Evolutionary conservation across 2,797 vertebrate genomes (phyloP).

Genomic region (Clarias fuscus): DNA sequence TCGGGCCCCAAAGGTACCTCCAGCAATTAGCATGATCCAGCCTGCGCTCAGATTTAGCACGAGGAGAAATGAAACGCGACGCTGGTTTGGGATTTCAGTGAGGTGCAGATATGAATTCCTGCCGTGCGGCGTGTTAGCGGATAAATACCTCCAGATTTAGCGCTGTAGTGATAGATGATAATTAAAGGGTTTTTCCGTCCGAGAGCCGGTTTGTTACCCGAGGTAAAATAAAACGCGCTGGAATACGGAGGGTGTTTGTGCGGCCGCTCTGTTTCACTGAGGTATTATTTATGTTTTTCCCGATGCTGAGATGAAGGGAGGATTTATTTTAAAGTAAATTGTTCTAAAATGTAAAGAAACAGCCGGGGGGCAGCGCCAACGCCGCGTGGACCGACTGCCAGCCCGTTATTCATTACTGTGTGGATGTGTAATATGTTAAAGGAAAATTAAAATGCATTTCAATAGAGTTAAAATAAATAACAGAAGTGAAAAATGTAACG

Average conservation of each 20-base stretch:
- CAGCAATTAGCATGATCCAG: conserved; percentile 77
- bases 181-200: conserved; percentile 1
- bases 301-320: not conserved
- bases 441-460: too few species aligned
- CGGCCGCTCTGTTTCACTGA: not conserved
- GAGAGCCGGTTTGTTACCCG: conserved; percentile 1
- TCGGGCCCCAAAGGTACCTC: conserved; percentile 64
- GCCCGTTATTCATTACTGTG: too few species aligned
- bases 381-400: not conserved
- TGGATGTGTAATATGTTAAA: too few species aligned
- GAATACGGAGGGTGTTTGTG: not conserved
- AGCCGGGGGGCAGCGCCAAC: not conserved
- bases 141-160: conserved; percentile 15
- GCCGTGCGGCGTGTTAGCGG: not conserved
- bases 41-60: conserved; percentile 57
- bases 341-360: not conserved
- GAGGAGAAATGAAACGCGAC: conserved; percentile 42
- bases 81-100: conserved; percentile 43
- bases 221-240: not conserved
- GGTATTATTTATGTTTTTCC: not conserved
- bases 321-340: not conserved
- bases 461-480: too few species aligned
- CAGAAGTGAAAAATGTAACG: too few species aligned
- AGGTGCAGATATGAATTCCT: not conserved
- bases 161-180: not conserved